Evolutionary conservation across 2,888 invertebrate genomes (phyloP), one percentile per base, ranked within the genome.

Genomic region (Capitulum mitella): DNA sequence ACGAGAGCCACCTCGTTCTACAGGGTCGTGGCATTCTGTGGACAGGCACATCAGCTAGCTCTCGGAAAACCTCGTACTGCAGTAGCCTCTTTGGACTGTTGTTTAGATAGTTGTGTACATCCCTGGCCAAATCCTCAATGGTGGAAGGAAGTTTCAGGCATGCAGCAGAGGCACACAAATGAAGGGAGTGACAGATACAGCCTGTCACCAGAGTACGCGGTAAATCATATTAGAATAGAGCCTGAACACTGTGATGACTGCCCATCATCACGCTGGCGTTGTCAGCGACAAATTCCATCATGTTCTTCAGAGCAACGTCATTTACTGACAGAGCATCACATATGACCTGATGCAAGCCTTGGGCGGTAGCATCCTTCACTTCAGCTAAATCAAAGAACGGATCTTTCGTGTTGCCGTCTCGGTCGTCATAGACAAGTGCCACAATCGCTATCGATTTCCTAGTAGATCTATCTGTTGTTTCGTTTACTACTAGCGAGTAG

Each of bases 141-240:
- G 46, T 46, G 8, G 46, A 46, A 46, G 46, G 46, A 8, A 46
- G 46, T 14, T 51, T 51, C 51, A n/a, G 26, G 58, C 58, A 58
- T n/a, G 58, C 58, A n/a, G 58, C 58, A n/a, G 58, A 58, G 58
- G 12, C 58, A n/a, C 58, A 58, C 58, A 58, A n/a, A n/a, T 58
- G 26, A 26, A 58, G 58, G 58, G 58, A 58, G 58, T n/a, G 58
- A n/a, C 58, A 51, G 12, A 51, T 51, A 22, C 51, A 51, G 51
- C 51, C 51, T 3, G 51, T 51, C 19, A 51, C 22, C 51, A 51
- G 22, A 22, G 22, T 51, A 22, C 22, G 51, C 51, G 51, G 19
- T 22, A 51, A 14, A 8, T 46, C 46, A 12, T 14, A 12, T 46
- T 46, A 12, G 14, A 46, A 46, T 22, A 51, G 22, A 3, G 51